phyloP scores from a whole-genome alignment of 92 coral and sea anemone genomes.

The Parazoanthus swiftii region DNA sequence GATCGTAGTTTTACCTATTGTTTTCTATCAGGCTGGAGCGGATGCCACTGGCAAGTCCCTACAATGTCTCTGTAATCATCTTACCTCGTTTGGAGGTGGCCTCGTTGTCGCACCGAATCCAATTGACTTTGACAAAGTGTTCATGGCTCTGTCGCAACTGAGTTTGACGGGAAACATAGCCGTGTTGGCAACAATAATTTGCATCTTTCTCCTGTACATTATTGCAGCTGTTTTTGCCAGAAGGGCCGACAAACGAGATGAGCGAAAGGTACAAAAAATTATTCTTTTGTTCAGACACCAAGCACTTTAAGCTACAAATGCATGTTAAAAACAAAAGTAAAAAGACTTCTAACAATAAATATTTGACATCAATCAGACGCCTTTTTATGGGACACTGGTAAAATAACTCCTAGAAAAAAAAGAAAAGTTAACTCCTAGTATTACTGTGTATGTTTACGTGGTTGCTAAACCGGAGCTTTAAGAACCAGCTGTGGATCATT shows the following conservation, averaged over 20 bases:
- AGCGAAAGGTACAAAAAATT: neutral
- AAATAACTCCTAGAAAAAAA: too few species aligned
- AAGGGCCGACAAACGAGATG: conserved; percentile 44
- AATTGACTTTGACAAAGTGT: conserved; percentile 45
- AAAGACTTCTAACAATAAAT: too few species aligned
- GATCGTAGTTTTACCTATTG: neutral
- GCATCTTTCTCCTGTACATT: conserved; percentile 39
- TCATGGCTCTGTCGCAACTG: conserved; percentile 29
- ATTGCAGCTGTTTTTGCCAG: conserved; percentile 29
- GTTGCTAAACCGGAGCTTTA: too few species aligned
- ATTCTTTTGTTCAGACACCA: too few species aligned
- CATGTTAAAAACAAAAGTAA: too few species aligned
- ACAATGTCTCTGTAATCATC: conserved; percentile 42
- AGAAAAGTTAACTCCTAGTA: too few species aligned
- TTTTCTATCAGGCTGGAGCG: conserved; percentile 29
- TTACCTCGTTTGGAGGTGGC: conserved; percentile 46
- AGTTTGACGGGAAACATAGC: conserved; percentile 39
- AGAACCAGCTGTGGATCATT: too few species aligned
- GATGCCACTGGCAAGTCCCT: neutral
- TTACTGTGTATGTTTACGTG: too few species aligned
- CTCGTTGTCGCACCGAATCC: conserved; percentile 49
- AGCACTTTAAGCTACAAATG: neutral
- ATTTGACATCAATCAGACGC: neutral
- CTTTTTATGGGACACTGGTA: neutral
- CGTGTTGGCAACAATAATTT: conserved; percentile 40